A percentile compares a stretch with the other conserved stretches of the same genome.
Evolutionary conservation across 2,888 invertebrate genomes (phyloP).

Genomic region (Ceriagrion tenellum): DNA sequence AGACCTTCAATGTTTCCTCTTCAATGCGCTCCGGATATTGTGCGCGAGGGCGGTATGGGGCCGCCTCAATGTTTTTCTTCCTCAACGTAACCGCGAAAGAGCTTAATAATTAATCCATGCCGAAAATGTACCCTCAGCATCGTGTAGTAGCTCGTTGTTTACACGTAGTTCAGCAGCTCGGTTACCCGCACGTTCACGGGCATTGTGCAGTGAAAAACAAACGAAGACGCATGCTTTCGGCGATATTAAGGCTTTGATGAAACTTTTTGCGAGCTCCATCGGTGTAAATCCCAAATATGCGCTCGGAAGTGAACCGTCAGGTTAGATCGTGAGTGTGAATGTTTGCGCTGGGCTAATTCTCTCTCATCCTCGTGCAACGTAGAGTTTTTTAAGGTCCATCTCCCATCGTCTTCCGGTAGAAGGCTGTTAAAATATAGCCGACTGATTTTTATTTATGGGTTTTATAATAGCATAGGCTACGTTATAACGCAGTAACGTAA

Average conservation of each 20-base stretch:
- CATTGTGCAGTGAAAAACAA: background rate
- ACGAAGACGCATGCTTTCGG: background rate
- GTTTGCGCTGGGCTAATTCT: background rate
- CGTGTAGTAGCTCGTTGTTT: background rate
- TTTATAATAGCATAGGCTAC: no score
- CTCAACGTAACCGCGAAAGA: background rate
- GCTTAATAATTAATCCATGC: background rate
- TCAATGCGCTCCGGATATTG: no score
- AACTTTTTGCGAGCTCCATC: background rate
- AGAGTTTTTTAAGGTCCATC: no score
- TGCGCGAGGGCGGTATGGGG: background rate
- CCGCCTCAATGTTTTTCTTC: background rate
- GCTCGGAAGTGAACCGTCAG: background rate
- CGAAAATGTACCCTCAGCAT: background rate
- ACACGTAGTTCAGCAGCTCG: background rate
- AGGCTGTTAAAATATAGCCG: no score
- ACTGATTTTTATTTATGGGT: no score
- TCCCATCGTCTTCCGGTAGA: no score
- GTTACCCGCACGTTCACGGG: background rate
- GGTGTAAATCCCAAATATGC: background rate
- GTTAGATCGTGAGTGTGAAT: background rate
- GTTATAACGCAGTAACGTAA: no score
- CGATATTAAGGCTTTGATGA: background rate
- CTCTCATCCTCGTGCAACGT: background rate
- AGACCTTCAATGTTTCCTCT: no score